Conservation (phyloP, 2,888 invertebrate genomes). For the Limnephilus lunatus region DNA sequence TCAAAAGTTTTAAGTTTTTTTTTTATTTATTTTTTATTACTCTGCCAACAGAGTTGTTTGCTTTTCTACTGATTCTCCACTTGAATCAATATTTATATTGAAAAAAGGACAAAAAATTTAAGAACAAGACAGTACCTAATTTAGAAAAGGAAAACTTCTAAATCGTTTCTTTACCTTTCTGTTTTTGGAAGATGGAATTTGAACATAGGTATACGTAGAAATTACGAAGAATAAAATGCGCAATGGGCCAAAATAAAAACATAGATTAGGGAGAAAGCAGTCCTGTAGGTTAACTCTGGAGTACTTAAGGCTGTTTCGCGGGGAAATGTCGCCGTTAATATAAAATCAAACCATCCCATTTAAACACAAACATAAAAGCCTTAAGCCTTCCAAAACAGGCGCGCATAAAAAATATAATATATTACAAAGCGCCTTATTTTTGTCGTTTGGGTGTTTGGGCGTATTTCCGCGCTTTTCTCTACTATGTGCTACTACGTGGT, state of each 20-base stretch:
- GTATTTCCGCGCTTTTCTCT: slow-evolving; percentile 9
- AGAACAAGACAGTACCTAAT: background rate
- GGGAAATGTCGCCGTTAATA: background rate
- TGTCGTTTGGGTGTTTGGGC: slow-evolving; percentile 11
- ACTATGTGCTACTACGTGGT: background rate
- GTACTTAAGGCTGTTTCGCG: background rate
- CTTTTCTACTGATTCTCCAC: no score
- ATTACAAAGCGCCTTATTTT: slow-evolving; percentile 13
- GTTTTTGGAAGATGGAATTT: background rate
- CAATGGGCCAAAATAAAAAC: background rate
- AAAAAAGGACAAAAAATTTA: no score
- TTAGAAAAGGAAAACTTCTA: no score
- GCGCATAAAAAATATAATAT: slow-evolving; percentile 9
- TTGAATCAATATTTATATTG: no score
- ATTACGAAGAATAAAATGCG: background rate
- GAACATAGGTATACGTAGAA: background rate
- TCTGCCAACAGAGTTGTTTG: no score
- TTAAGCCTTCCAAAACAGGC: slow-evolving; percentile 14
- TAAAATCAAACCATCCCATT: slow-evolving; percentile 28
- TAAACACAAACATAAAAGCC: slow-evolving; percentile 18
- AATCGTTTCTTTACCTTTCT: no score
- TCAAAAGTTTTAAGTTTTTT: no score
- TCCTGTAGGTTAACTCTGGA: background rate
- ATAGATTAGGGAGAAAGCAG: background rate
- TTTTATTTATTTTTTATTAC: no score